Evolutionary conservation across 2,113 vertebrate genomes (phyloP).

Genomic region (Oryzias woworae): DNA sequence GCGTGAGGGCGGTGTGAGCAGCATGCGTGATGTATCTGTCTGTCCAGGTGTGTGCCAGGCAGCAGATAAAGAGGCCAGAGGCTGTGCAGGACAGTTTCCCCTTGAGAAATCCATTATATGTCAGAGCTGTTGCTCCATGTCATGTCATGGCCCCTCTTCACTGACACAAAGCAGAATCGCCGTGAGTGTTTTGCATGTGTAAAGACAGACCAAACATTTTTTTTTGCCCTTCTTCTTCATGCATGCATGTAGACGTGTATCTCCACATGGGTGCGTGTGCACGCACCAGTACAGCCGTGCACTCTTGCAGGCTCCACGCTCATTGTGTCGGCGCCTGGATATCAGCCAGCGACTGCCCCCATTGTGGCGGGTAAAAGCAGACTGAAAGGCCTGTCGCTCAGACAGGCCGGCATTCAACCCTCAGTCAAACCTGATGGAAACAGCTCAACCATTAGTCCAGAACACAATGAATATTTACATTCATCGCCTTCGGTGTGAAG

Average conservation of each 20-base stretch:
- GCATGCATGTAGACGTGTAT: slow-evolving; percentile 4
- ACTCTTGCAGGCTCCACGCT: slow-evolving; percentile 33
- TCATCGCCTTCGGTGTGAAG: slow-evolving; percentile 43
- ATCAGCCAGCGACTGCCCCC: slow-evolving; percentile 63
- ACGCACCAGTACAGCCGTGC: background rate
- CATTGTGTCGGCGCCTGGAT: slow-evolving; percentile 68
- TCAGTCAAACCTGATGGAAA: background rate
- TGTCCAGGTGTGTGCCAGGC: slow-evolving; percentile 22
- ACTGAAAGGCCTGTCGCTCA: slow-evolving; percentile 29
- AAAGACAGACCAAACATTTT: slow-evolving; percentile 41
- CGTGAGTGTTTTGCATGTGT: slow-evolving; percentile 50
- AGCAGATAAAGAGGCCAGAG: slow-evolving; percentile 30
- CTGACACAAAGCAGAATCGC: slow-evolving; percentile 22
- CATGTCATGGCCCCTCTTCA: slow-evolving; percentile 34
- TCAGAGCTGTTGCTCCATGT: slow-evolving; percentile 55
- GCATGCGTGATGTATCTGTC: slow-evolving; percentile 3
- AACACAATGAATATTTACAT: slow-evolving; percentile 54
- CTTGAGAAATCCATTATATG: slow-evolving; percentile 39
- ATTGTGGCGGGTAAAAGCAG: slow-evolving; percentile 65
- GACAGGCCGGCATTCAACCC: slow-evolving; percentile 3
- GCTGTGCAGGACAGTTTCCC: slow-evolving; percentile 13
- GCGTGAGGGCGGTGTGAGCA: background rate
- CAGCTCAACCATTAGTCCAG: slow-evolving; percentile 28
- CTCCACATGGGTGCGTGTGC: background rate
- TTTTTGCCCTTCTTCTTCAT: slow-evolving; percentile 12